phyloP scores from a whole-genome alignment of 2,797 vertebrate species.

The Siniperca scherzeri region DNA sequence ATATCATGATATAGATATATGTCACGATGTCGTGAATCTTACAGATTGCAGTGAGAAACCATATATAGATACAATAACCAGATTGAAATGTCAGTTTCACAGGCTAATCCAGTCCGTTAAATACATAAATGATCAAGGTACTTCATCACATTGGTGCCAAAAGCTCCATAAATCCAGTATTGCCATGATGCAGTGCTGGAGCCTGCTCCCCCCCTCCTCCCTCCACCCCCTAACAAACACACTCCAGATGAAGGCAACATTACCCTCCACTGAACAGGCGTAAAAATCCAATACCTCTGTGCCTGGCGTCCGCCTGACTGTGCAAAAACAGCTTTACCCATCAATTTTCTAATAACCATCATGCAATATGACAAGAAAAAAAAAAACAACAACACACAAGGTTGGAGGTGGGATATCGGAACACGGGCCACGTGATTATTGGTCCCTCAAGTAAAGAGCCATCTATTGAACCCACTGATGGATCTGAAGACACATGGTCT shows the following conservation, averaged over 20 bases:
- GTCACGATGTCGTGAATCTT: not conserved
- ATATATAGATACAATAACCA: too few relatives aligned
- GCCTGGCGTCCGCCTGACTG: constrained; percentile 64
- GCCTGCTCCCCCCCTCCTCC: not conserved
- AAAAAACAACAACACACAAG: constrained; percentile 10
- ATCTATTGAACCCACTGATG: constrained; percentile 66
- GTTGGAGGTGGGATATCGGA: constrained; percentile 27
- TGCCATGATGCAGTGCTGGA: not conserved
- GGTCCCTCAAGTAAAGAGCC: constrained; percentile 53
- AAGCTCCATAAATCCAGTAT: not conserved
- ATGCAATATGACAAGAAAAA: constrained; percentile 47
- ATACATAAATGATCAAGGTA: not conserved
- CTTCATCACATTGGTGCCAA: not conserved
- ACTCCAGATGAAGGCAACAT: constrained; percentile 66
- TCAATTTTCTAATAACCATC: constrained; percentile 75
- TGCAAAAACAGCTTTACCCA: constrained; percentile 64
- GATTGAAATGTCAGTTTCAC: not conserved
- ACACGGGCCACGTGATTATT: constrained; percentile 45
- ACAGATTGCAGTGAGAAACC: not conserved
- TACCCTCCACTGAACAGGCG: constrained; percentile 66
- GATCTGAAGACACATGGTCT: constrained; percentile 55
- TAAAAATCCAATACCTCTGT: constrained; percentile 71
- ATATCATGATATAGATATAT: not conserved
- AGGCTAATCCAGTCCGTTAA: not conserved
- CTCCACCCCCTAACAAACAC: constrained; percentile 21